Evolutionary conservation across 2,888 invertebrate species (phyloP).

Genomic region (Cecidostiba fungosa): DNA sequence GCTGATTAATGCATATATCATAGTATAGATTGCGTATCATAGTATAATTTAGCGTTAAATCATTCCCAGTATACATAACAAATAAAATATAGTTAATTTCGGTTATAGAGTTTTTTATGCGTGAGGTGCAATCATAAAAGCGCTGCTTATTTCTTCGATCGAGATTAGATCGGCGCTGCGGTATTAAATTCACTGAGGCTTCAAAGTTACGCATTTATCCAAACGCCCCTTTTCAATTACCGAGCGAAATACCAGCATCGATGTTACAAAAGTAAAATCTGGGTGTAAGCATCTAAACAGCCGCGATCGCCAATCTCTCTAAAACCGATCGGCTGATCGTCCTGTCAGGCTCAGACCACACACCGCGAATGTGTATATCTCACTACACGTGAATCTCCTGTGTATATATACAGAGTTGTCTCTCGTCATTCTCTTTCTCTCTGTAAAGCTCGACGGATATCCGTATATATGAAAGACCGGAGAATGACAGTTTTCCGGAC

Average conservation of each 20-base stretch:
- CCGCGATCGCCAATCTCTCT: background rate
- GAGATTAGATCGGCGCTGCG: background rate
- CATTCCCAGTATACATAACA: too few relatives aligned
- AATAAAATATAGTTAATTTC: too few relatives aligned
- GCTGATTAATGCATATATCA: too few relatives aligned
- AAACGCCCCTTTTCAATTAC: too few relatives aligned
- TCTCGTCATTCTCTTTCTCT: background rate
- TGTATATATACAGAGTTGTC: background rate
- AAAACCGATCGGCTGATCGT: background rate
- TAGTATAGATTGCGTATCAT: too few relatives aligned
- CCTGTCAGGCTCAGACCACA: background rate
- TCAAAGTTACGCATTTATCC: background rate
- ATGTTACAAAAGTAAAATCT: too few relatives aligned
- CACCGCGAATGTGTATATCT: background rate
- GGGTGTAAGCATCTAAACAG: background rate
- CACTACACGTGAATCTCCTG: background rate
- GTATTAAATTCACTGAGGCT: background rate
- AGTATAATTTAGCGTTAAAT: too few relatives aligned
- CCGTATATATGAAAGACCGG: background rate
- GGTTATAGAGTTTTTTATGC: too few relatives aligned
- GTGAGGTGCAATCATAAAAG: background rate
- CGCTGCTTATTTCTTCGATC: background rate
- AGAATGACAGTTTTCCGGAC: slow-evolving; percentile 38
- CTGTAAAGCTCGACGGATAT: background rate
- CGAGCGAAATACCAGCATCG: too few relatives aligned